These are phyloP conservation scores for Centropus unirufus DNA, from an alignment of 2,113 vertebrate species.

Conservation along the genomic window DNA sequence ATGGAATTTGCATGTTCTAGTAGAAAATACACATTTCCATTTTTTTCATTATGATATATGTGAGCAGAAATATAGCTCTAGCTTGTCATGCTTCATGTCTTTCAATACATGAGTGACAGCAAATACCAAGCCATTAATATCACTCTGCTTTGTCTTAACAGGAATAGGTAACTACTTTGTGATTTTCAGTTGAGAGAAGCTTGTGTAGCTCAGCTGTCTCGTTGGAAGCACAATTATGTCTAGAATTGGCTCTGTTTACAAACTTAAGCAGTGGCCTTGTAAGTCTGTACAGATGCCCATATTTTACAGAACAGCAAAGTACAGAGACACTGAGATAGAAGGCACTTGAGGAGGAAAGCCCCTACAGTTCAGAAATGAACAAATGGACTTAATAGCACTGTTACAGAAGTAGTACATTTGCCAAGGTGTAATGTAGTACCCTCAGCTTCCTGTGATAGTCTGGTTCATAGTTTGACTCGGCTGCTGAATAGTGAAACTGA, in stretches of 20 bases:
- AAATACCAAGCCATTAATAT: not conserved
- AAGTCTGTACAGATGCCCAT: not conserved
- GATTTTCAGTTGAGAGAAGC: not conserved
- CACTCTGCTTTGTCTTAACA: not conserved
- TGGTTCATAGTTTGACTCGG: not conserved
- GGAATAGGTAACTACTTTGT: not conserved
- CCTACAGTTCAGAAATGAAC: not conserved
- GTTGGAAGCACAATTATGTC: not conserved
- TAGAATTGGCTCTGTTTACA: not conserved
- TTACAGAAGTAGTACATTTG: not conserved
- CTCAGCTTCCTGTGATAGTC: not conserved
- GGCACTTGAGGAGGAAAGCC: not conserved
- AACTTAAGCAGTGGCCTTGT: not conserved
- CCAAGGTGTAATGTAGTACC: not conserved
- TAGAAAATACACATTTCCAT: slow-evolving; percentile 20
- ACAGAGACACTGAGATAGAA: not conserved
- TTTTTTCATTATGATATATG: not conserved
- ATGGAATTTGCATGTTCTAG: not conserved
- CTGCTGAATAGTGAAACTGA: not conserved
- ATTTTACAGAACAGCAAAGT: not conserved
- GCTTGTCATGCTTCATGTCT: not conserved
- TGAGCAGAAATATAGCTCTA: not conserved
- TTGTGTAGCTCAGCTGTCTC: not conserved
- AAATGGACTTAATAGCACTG: not conserved
- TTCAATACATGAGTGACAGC: not conserved